Conservation (phyloP, 2,797 vertebrate species). For the Carcharodon carcharias region DNA sequence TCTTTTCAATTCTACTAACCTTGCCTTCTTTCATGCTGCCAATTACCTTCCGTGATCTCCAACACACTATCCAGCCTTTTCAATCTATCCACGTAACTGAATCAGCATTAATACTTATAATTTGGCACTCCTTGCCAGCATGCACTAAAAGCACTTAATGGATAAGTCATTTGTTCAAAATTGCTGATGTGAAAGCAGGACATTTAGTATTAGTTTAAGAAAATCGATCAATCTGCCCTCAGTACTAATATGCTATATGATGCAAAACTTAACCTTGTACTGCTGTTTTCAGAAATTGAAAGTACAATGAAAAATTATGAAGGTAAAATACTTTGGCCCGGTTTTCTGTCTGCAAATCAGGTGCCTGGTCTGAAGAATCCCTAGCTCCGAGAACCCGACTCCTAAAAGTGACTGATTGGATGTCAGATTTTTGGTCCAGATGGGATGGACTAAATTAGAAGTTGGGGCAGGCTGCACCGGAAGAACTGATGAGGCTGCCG, state of each 20-base stretch:
- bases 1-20: too few species aligned
- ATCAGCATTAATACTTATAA: background rate
- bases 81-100: background rate
- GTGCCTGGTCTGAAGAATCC: too few species aligned
- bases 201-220: background rate
- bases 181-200: background rate
- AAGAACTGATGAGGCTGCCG: too few species aligned
- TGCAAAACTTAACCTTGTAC: background rate
- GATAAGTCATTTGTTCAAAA: background rate
- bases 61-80: background rate
- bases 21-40: background rate
- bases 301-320: background rate
- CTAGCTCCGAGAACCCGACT: too few species aligned
- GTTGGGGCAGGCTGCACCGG: too few species aligned
- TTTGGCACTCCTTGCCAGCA: background rate
- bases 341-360: too few species aligned
- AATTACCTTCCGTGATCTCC: background rate
- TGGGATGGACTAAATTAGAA: background rate
- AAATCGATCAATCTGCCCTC: background rate
- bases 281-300: background rate
- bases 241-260: background rate
- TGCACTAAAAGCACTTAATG: background rate
- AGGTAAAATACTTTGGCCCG: background rate
- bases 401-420: too few species aligned
- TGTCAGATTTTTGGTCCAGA: too few species aligned